These are phyloP conservation scores for Drosophila affinis DNA, from an alignment of 2,888 invertebrate genomes.

Conservation along the genomic window DNA sequence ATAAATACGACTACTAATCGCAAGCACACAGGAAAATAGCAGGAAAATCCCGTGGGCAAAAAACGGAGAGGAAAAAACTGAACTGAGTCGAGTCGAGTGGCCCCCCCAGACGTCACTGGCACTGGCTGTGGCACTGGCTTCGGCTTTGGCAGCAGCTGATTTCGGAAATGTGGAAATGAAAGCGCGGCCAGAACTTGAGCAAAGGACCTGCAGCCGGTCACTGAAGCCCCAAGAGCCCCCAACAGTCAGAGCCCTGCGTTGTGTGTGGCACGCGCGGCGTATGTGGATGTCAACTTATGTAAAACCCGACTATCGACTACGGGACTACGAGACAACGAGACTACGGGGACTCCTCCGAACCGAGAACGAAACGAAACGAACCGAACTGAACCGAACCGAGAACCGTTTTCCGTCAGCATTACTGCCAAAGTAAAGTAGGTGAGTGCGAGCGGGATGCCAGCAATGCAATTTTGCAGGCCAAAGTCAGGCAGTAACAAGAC, in stretches of 20 bases:
- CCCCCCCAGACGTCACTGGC: conserved; percentile 21
- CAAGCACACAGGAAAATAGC: conserved; percentile 39
- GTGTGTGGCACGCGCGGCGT: not conserved
- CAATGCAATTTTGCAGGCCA: conserved; percentile 71
- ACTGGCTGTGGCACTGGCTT: conserved; percentile 7
- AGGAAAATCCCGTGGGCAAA: conserved; percentile 7
- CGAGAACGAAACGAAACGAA: not conserved
- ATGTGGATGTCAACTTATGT: conserved; percentile 70
- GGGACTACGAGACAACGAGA: conserved; percentile 4
- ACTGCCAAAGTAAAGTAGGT: conserved; percentile 34
- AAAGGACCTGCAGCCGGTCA: conserved; percentile 76
- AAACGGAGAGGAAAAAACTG: not conserved
- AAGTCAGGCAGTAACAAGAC: conserved; percentile 57
- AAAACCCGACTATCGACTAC: conserved; percentile 58
- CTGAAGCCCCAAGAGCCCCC: conserved; percentile 39
- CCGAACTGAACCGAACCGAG: not conserved
- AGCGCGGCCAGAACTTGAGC: conserved; percentile 67
- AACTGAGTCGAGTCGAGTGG: not conserved
- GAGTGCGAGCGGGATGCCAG: conserved; percentile 66
- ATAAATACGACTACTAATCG: conserved; percentile 46
- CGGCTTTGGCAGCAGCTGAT: conserved; percentile 65
- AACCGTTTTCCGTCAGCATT: conserved; percentile 48
- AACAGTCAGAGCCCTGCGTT: not conserved
- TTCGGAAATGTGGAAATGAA: conserved; percentile 27
- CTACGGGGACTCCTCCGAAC: not conserved